A percentile compares a stretch with the other conserved stretches of the same genome.
phyloP scores from a whole-genome alignment of 53 echinoderm and acorn worm species.

The Holothuria scabra region DNA sequence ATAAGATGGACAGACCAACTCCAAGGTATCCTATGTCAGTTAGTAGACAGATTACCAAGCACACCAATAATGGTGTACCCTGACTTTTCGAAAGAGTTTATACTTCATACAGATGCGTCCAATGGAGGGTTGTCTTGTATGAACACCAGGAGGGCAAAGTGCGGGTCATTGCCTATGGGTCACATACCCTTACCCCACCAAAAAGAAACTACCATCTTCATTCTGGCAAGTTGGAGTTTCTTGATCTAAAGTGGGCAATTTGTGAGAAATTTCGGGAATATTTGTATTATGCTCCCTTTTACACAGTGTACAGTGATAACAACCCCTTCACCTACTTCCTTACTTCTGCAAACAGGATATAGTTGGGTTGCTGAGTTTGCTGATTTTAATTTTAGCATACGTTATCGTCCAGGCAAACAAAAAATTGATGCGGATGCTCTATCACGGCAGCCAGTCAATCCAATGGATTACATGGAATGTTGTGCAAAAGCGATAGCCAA shows the following conservation, averaged over 20 bases:
- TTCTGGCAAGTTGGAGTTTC: slow-evolving; percentile 51
- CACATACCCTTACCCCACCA: slow-evolving; percentile 55
- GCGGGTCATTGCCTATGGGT: slow-evolving; percentile 60
- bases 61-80: slow-evolving; percentile 67
- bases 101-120: slow-evolving; percentile 69
- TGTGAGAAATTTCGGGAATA: slow-evolving; percentile 19
- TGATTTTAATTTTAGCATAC: slow-evolving; percentile 25
- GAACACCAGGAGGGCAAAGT: slow-evolving; percentile 62
- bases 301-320: slow-evolving; percentile 73
- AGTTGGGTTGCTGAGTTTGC: slow-evolving; percentile 24
- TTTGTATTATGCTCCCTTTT: slow-evolving; percentile 34
- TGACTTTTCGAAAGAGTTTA: slow-evolving; percentile 39
- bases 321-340: slow-evolving; percentile 66
- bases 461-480: slow-evolving; percentile 2
- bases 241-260: slow-evolving; percentile 54
- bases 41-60: slow-evolving; percentile 12
- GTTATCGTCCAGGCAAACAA: slow-evolving; percentile 51
- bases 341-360: background rate
- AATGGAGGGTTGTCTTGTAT: slow-evolving; percentile 61
- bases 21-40: background rate
- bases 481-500: slow-evolving; percentile 46
- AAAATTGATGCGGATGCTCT: slow-evolving; percentile 61
- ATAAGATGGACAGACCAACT: background rate
- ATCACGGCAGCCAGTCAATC: slow-evolving; percentile 12
- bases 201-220: slow-evolving; percentile 78